Evolutionary conservation across 2,797 vertebrate species (phyloP).

Genomic region (Harpagifer antarcticus): DNA sequence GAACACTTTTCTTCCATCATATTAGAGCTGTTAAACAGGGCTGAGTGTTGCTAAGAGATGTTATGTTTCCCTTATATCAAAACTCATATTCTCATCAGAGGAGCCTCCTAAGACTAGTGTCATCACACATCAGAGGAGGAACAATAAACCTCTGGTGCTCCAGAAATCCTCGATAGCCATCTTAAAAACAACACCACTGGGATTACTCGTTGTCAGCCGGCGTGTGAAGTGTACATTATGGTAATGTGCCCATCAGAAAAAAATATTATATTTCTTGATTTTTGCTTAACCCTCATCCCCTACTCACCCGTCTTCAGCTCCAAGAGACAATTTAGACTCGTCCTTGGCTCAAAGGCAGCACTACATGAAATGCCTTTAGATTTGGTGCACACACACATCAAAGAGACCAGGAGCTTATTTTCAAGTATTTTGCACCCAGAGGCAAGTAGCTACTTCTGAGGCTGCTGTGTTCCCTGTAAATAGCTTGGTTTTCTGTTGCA

Average conservation of each 20-base stretch:
- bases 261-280: conserved; percentile 73
- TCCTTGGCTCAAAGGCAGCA: conserved; percentile 86
- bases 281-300: conserved; percentile 72
- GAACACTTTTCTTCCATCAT: conserved; percentile 75
- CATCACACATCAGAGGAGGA: conserved; percentile 70
- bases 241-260: conserved; percentile 70
- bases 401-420: conserved; percentile 87
- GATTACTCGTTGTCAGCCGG: conserved; percentile 59
- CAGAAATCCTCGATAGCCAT: conserved; percentile 65
- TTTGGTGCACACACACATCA: conserved; percentile 85
- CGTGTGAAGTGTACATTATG: conserved; percentile 70
- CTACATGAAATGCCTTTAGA: conserved; percentile 85
- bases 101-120: conserved; percentile 70
- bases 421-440: conserved; percentile 84
- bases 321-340: conserved; percentile 82
- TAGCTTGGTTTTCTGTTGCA: conserved; percentile 82
- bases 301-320: conserved; percentile 68
- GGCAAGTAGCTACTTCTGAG: conserved; percentile 83
- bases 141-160: conserved; percentile 67
- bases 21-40: conserved; percentile 75
- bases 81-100: conserved; percentile 72
- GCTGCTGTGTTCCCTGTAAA: conserved; percentile 83
- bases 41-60: conserved; percentile 53
- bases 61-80: conserved; percentile 66
- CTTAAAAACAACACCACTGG: conserved; percentile 57